Percentiles rank a stretch among this genome's conserved stretches.
phyloP scores from a whole-genome alignment of 1,140 invertebrate genomes.

The Lepidotrigona ventralis region DNA sequence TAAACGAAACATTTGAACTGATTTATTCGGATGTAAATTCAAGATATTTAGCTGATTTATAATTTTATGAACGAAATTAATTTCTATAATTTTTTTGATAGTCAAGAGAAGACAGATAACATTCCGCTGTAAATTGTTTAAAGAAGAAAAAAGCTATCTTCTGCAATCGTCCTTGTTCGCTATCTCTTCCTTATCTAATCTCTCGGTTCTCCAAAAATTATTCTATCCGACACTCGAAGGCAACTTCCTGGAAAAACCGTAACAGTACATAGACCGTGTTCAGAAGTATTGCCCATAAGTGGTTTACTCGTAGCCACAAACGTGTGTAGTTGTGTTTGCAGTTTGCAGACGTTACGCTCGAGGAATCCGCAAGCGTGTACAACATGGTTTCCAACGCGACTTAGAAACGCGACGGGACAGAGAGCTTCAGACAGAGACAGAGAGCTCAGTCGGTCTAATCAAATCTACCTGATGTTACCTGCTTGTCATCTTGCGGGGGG shows the following conservation, averaged over 20 bases:
- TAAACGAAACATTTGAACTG: no score
- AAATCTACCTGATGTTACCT: conserved; percentile 43
- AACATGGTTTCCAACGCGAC: conserved; percentile 37
- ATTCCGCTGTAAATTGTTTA: no score
- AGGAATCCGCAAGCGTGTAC: conserved; percentile 40
- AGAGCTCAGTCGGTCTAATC: conserved; percentile 51
- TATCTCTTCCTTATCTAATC: not conserved
- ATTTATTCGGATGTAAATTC: no score
- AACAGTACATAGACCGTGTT: not conserved
- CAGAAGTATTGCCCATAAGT: no score
- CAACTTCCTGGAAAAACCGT: not conserved
- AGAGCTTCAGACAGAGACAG: not conserved
- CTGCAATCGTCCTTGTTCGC: not conserved
- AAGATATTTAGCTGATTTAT: no score
- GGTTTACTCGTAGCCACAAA: not conserved
- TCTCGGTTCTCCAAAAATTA: not conserved
- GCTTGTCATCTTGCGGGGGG: conserved; percentile 53
- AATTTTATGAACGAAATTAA: no score
- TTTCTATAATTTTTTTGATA: no score
- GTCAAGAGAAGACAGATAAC: no score
- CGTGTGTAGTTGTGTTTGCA: conserved; percentile 20
- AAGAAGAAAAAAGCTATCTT: not conserved
- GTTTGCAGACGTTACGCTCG: conserved; percentile 48
- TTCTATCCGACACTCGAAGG: not conserved
- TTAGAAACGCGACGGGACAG: conserved; percentile 29